Evolutionary conservation across 2,888 invertebrate species (phyloP), one percentile per base, ranked within the genome.

Genomic region (Celastrina argiolus): DNA sequence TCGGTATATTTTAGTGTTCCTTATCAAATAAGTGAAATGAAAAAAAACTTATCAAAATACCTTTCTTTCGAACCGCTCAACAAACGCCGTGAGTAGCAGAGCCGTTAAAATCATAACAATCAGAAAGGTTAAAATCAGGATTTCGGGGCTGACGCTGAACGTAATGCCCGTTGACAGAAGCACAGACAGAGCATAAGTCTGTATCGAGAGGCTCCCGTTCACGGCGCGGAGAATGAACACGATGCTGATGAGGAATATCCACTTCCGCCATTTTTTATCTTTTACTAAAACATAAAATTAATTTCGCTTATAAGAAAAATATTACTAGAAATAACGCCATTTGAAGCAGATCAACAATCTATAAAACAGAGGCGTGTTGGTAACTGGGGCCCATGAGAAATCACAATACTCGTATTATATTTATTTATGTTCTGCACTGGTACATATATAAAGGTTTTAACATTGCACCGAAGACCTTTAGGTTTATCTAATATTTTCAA

Each of bases 31-130:
- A n/a, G n/a, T n/a, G n/a, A n/a, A n/a, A n/a, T n/a, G n/a, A n/a
- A n/a, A n/a, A n/a, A n/a, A n/a, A n/a, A n/a, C n/a, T n/a, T 36
- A 36, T 36, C 7, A 36, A 2, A 39, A 7, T 26, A 64, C 64
- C 45, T 64, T 64, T 45, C 64, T 45, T 10, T 45, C 64, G 16
- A 28, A 64, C 8, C 34, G 28, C 28, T 64, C 64, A 10, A 64
- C 51, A 64, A 34, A 10, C 2, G 31, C n/a, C 2, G 45, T 45
- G 18, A 64, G 45, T 10, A 34, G 12, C 16, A 64, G 12, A 12
- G 64, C 31, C 2, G 64, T 34, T 0, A 64, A 7, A n/a, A 64
- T 64, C 64, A 64, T 64, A 4, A 56, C 28, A 10, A 51, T 7
- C 2, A 56, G 64, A 2, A 64, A 16, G 36, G 28, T 36, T 2